Base-by-base conservation (phyloP, 2,113 vertebrate genomes). In the Myiagra hebetior region DNA sequence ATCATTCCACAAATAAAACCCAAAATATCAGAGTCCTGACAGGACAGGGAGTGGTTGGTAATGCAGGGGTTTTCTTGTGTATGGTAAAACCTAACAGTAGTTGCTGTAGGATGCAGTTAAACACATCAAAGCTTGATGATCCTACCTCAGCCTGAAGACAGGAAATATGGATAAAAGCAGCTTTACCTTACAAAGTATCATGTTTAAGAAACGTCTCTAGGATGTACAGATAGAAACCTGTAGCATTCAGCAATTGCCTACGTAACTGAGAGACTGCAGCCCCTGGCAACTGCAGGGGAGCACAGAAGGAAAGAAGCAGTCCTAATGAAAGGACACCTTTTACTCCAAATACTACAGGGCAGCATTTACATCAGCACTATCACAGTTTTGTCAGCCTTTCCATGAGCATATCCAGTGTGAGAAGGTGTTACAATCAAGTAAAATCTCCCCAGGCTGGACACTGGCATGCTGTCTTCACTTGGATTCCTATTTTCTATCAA, bases 351-450 rank as follows among this genome's bases (percentile, higher is more conserved):
- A 55, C 23, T 83, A 77, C 28, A 87, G 37, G 28, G 56, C 16
- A 64, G 27, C 47, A 72, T 60, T 86, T 52, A 10, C 41, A 72
- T 68, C 22, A 44, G 52, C 24, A 67, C 35, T 67, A 49, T 39
- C 53, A 70, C 37, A 87, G 42, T 74, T 74, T 39, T 75, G 17
- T 60, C 55, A 89, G 73, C n/a, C 73, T 75, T 85, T 75, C 42
- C 60, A 64, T 0, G 1, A 70, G 21, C 4, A 15, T 50, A 33
- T 92, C 72, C 37, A 89, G 30, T 0, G 0, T 19, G 4, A 60
- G 28, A 62, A 85, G 35, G 39, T 26, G 30, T 50, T 39, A 81
- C 8, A 74, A 59, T 21, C 27, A 35, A 31, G 17, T 37, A 30
- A 67, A 91, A 95, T 28, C 8, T 77, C 50, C 10, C 18, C 2